Conservation (phyloP, 1,140 invertebrate genomes). For the Paramacrobiotus metropolitanus region DNA sequence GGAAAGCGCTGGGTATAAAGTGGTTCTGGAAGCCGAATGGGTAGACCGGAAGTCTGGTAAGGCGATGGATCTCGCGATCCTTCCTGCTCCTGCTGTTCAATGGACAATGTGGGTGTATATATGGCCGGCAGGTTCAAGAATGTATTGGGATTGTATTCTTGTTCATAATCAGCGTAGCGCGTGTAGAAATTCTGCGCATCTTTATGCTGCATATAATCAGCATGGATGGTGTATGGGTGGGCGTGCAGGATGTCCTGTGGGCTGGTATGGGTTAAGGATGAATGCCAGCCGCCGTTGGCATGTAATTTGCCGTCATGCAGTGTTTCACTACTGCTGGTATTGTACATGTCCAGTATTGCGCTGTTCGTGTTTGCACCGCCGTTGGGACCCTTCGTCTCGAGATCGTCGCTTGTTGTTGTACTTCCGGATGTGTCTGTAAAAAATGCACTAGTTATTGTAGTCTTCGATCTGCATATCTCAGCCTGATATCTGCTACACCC, state of each 20-base stretch:
- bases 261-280: background rate
- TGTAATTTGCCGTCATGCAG: background rate
- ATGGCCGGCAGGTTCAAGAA: background rate
- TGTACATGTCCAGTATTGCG: background rate
- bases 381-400: background rate
- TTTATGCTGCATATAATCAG: background rate
- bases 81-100: background rate
- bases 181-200: background rate
- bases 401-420: background rate
- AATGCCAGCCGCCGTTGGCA: background rate
- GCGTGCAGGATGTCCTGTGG: background rate
- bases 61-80: background rate
- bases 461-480: no score
- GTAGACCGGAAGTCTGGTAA: background rate
- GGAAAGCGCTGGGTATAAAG: no score
- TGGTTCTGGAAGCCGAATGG: background rate
- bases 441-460: no score
- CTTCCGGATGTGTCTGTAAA: slow-evolving; percentile 1
- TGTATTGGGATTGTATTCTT: background rate
- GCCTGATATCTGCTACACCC: no score
- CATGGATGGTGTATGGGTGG: background rate
- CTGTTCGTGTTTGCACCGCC: background rate
- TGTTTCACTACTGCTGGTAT: background rate
- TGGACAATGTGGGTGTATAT: background rate
- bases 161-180: slow-evolving; percentile 3